These are phyloP conservation scores for Dendroctonus valens DNA, from an alignment of 1,140 invertebrate species.

Conservation along the genomic window DNA sequence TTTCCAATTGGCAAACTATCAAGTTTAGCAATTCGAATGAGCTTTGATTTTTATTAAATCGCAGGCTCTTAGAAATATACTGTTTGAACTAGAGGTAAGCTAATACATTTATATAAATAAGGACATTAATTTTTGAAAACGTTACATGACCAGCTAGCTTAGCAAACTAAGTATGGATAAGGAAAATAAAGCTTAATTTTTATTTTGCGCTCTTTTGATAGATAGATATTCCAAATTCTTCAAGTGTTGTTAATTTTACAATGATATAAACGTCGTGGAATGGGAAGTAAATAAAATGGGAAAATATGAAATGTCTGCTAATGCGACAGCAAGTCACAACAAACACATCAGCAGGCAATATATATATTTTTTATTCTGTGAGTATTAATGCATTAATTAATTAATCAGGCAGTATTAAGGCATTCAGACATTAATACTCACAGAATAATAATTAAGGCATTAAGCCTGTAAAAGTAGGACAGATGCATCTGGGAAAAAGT, in stretches of 20 bases:
- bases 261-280: slow-evolving; percentile 17
- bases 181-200: slow-evolving; percentile 29
- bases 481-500: slow-evolving; percentile 6
- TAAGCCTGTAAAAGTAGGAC: background rate
- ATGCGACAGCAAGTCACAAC: no score
- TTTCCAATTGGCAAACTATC: no score
- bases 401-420: no score
- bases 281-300: background rate
- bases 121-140: slow-evolving; percentile 15
- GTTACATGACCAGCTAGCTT: slow-evolving; percentile 46
- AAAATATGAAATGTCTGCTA: no score
- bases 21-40: no score
- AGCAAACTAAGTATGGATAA: slow-evolving; percentile 36
- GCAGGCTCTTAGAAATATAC: no score
- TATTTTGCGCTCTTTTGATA: slow-evolving; percentile 34
- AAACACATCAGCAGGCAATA: no score
- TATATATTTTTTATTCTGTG: background rate
- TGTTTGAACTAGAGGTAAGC: slow-evolving; percentile 9
- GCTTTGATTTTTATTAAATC: no score
- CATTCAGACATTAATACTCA: no score
- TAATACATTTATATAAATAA: slow-evolving; percentile 18
- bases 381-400: no score
- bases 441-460: no score
- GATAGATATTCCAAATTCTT: slow-evolving; percentile 37
- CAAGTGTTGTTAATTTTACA: slow-evolving; percentile 35